These are phyloP conservation scores for Yponomeuta sedellus DNA, from an alignment of 2,888 invertebrate species.

Conservation along the genomic window DNA sequence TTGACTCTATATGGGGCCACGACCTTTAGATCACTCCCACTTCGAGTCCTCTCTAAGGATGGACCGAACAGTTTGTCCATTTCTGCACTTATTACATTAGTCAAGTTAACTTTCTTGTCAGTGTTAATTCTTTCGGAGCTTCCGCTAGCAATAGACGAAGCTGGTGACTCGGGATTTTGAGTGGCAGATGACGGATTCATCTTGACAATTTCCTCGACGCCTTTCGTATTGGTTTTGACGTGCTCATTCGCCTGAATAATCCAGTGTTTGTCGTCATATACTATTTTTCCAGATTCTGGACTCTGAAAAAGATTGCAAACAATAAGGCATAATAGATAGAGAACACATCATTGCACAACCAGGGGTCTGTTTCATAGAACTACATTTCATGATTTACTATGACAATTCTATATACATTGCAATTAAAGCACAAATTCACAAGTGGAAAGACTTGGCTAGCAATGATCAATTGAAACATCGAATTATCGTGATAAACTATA, in stretches of 20 bases:
- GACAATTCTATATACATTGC: too few species aligned
- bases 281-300: slow-evolving; percentile 51
- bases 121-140: slow-evolving; percentile 54
- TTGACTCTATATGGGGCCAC: slow-evolving; percentile 55
- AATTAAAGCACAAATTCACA: too few species aligned
- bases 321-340: too few species aligned
- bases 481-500: too few species aligned
- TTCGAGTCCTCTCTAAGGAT: slow-evolving; percentile 58
- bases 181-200: slow-evolving; percentile 45
- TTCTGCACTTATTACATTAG: slow-evolving; percentile 55
- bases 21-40: slow-evolving; percentile 60
- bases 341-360: too few species aligned
- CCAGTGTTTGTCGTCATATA: slow-evolving; percentile 55
- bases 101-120: slow-evolving; percentile 42
- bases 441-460: too few species aligned
- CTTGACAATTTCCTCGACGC: slow-evolving; percentile 22
- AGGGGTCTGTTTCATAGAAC: too few species aligned
- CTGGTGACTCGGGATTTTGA: slow-evolving; percentile 45
- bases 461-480: too few species aligned
- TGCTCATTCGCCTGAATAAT: slow-evolving; percentile 24
- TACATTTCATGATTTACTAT: too few species aligned
- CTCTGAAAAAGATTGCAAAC: slow-evolving; percentile 32
- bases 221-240: slow-evolving; percentile 23
- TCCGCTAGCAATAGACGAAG: slow-evolving; percentile 50
- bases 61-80: slow-evolving; percentile 62